Evolutionary conservation across 2,113 vertebrate genomes (phyloP).

Genomic region (Aptenodytes forsteri): DNA sequence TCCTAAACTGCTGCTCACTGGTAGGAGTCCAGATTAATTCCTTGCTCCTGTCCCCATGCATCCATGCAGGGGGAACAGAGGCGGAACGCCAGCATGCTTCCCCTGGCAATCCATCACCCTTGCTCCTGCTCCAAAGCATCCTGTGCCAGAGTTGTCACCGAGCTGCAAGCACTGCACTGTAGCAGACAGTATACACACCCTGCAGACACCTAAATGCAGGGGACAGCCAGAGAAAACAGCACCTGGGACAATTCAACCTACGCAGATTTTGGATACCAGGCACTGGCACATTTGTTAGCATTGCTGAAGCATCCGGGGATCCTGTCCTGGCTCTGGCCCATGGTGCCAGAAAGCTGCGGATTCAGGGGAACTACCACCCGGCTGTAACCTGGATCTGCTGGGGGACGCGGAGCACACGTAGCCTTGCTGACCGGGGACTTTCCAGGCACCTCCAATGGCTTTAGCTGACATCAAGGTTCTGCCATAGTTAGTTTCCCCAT

Average conservation of each 20-base stretch:
- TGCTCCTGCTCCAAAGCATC: neutral
- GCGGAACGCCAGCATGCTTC: fast-evolving
- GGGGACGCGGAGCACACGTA: neutral
- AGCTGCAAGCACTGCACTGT: neutral
- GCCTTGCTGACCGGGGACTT: fast-evolving
- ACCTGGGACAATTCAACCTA: neutral
- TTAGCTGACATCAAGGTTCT: neutral
- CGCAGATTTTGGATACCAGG: neutral
- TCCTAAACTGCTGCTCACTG: neutral
- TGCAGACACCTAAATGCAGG: neutral
- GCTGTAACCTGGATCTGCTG: fast-evolving
- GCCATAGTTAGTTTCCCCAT: neutral
- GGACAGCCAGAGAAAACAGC: neutral
- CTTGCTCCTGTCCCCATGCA: neutral
- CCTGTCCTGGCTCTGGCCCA: neutral
- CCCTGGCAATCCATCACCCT: neutral
- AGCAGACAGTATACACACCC: neutral
- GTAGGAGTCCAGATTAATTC: neutral
- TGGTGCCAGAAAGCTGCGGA: neutral
- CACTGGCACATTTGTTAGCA: neutral
- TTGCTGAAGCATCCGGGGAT: neutral
- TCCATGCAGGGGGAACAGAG: neutral
- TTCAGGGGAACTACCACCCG: fast-evolving
- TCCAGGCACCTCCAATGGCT: neutral
- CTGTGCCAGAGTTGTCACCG: neutral